Conservation (phyloP, 2,888 invertebrate genomes). For the Scaptomyza cyrtandrae region DNA sequence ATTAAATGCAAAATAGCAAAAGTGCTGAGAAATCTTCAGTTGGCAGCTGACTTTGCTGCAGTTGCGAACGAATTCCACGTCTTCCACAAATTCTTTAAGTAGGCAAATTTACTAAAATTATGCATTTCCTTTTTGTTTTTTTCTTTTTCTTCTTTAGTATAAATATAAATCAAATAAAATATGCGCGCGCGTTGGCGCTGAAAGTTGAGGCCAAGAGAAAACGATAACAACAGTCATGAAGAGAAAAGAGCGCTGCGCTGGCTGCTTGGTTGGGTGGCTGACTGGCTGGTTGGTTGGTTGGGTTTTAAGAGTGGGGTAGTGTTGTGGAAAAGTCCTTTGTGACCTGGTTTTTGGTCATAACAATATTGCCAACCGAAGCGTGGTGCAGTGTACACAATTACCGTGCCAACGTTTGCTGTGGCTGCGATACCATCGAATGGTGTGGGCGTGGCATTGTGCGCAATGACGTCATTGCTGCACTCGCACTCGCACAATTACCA, state of each 20-base stretch:
- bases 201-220: conserved; percentile 67
- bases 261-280: conserved; percentile 2
- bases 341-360: conserved; percentile 82
- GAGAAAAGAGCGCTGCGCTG: conserved; percentile 9
- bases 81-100: conserved; percentile 52
- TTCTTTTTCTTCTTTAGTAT: conserved; percentile 33
- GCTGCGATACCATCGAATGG: conserved; percentile 44
- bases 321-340: conserved; percentile 66
- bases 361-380: conserved; percentile 75
- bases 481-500: conserved; percentile 66
- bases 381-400: conserved; percentile 76
- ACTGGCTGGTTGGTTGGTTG: conserved; percentile 2
- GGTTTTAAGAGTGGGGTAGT: conserved; percentile 12
- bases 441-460: conserved; percentile 59
- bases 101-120: conserved; percentile 72
- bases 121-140: conserved; percentile 46
- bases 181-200: conserved; percentile 79
- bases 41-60: conserved; percentile 38
- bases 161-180: conserved; percentile 82
- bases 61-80: conserved; percentile 8
- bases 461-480: conserved; percentile 76
- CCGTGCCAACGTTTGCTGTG: conserved; percentile 72
- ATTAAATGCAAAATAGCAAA: conserved; percentile 77
- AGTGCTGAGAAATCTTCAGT: conserved; percentile 57
- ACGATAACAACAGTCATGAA: conserved; percentile 47